Conservation (phyloP, 2,113 vertebrate species). For the Platichthys stellatus region DNA sequence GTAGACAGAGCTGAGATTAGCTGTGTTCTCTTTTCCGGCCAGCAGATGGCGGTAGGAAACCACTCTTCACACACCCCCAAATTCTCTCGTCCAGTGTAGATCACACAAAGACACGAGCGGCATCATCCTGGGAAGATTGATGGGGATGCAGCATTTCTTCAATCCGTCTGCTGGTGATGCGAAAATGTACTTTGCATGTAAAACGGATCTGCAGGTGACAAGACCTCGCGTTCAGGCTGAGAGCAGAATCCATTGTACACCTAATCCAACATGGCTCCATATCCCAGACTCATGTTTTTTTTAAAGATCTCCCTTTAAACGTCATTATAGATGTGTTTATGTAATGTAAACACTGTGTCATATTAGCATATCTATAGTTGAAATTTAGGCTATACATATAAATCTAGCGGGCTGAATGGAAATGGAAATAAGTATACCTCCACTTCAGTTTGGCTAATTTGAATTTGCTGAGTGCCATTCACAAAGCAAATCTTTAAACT, state of each 20-base stretch:
- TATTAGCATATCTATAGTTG: conserved; percentile 29
- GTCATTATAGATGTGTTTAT: conserved; percentile 12
- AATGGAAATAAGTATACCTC: conserved; percentile 48
- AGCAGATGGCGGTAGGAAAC: conserved; percentile 69
- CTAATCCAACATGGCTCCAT: conserved; percentile 11
- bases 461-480: background rate
- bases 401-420: conserved; percentile 36
- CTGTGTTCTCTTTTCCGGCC: conserved; percentile 20
- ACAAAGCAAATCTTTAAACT: conserved; percentile 46
- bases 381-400: conserved; percentile 31
- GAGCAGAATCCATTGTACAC: conserved; percentile 5
- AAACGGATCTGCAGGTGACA: background rate
- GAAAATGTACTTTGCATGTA: conserved; percentile 28
- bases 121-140: conserved; percentile 57
- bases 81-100: conserved; percentile 47
- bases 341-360: conserved; percentile 1
- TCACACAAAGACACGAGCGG: conserved; percentile 63
- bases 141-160: conserved; percentile 54
- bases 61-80: background rate
- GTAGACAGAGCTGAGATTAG: background rate
- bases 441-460: conserved; percentile 46
- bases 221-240: background rate
- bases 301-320: conserved; percentile 20
- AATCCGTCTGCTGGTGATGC: conserved; percentile 29
- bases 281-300: background rate